These are phyloP conservation scores for Dendrocopos noguchii DNA, from an alignment of 2,113 vertebrate genomes.

Conservation along the genomic window DNA sequence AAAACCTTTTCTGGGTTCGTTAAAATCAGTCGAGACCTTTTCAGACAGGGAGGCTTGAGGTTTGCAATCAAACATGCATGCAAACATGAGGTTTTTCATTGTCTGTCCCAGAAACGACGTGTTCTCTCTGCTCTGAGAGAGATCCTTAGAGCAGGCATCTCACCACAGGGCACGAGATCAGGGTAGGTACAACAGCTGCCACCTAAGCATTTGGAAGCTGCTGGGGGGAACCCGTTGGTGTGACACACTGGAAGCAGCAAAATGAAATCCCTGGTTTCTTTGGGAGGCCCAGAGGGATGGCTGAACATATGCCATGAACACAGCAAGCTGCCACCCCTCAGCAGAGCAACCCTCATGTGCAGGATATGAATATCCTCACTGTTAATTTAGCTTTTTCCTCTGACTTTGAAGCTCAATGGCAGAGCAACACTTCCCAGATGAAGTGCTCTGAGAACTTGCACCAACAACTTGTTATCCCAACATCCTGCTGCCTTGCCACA, in stretches of 20 bases:
- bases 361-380: not conserved
- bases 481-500: not conserved
- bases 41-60: not conserved
- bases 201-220: not conserved
- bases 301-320: constrained; percentile 13
- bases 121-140: not conserved
- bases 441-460: not conserved
- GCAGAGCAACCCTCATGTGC: not conserved
- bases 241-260: not conserved
- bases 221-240: not conserved
- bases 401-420: not conserved
- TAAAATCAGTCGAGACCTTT: not conserved
- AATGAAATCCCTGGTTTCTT: constrained; percentile 9
- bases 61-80: not conserved
- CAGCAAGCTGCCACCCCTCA: constrained; percentile 30
- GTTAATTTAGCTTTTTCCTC: not conserved
- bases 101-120: not conserved
- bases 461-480: not conserved
- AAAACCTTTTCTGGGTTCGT: not conserved
- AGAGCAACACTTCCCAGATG: not conserved
- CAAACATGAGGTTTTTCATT: not conserved
- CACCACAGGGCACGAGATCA: not conserved
- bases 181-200: not conserved
- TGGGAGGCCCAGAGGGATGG: not conserved
- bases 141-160: not conserved